phyloP scores from a whole-genome alignment of 2,888 invertebrate genomes.

The Stenurella melanura region DNA sequence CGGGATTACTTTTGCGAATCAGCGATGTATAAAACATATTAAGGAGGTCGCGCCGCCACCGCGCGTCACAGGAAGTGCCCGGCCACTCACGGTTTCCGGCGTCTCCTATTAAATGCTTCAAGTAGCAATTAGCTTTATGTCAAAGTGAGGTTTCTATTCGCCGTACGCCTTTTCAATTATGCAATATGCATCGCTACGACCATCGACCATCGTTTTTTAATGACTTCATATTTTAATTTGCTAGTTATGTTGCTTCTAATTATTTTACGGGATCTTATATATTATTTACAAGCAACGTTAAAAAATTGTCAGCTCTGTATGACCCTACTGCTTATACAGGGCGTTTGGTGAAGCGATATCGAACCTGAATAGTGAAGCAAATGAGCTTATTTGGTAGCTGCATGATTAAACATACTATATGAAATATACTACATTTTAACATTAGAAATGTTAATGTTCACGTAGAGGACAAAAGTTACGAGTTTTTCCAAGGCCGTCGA shows the following conservation, averaged over 20 bases:
- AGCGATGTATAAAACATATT: conserved; percentile 62
- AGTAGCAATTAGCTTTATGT: conserved; percentile 73
- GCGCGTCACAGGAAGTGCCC: conserved; percentile 59
- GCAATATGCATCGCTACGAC: conserved; percentile 46
- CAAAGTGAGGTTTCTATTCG: conserved; percentile 68
- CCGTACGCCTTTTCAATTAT: conserved; percentile 60
- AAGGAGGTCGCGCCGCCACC: conserved; percentile 57
- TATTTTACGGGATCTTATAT: neutral
- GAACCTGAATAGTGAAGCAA: no score
- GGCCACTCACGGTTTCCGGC: conserved; percentile 65
- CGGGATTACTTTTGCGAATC: conserved; percentile 56
- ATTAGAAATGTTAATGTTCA: no score
- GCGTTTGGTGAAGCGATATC: no score
- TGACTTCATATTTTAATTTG: conserved; percentile 9
- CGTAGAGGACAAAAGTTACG: no score
- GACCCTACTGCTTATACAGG: no score
- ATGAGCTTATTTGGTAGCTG: no score
- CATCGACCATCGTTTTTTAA: conserved; percentile 37
- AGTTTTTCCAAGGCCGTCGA: no score
- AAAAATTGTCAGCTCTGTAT: no score
- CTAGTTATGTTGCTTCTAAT: conserved; percentile 1
- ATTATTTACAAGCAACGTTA: no score
- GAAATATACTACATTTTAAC: no score
- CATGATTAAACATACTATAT: no score
- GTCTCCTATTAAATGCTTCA: conserved; percentile 71